Percentiles rank a stretch among this genome's conserved stretches.
phyloP scores from a whole-genome alignment of 2,888 invertebrate genomes.

The Dermolepida albohirtum region DNA sequence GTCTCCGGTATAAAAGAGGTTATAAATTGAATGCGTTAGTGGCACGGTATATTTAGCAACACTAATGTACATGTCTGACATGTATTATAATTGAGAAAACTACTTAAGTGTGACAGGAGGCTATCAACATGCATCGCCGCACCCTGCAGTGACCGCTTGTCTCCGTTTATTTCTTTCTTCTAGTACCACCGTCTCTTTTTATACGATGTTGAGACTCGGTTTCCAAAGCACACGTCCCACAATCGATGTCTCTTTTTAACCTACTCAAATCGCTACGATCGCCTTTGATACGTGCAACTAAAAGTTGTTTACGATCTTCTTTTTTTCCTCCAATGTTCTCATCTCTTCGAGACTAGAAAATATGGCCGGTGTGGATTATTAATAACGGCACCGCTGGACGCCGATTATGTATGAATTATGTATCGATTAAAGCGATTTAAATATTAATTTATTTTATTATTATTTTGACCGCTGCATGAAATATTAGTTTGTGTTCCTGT shows the following conservation, averaged over 20 bases:
- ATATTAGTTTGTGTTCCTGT: slow-evolving; percentile 14
- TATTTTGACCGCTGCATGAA: slow-evolving; percentile 40
- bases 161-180: slow-evolving; percentile 34
- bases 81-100: slow-evolving; percentile 63
- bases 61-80: slow-evolving; percentile 63
- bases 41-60: slow-evolving; percentile 61
- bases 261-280: no score
- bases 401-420: slow-evolving; percentile 57
- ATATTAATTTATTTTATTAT: slow-evolving; percentile 49
- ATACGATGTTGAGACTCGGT: background rate
- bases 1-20: slow-evolving; percentile 52
- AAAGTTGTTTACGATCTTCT: no score
- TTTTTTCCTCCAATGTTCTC: slow-evolving; percentile 1
- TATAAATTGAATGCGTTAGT: slow-evolving; percentile 62
- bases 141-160: slow-evolving; percentile 54
- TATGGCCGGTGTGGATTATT: slow-evolving; percentile 57
- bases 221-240: slow-evolving; percentile 5
- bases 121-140: slow-evolving; percentile 61
- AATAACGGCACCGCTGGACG: slow-evolving; percentile 57
- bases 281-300: no score
- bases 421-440: slow-evolving; percentile 51
- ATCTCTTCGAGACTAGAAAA: slow-evolving; percentile 52
- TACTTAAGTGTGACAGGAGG: slow-evolving; percentile 62
- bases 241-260: background rate
- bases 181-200: slow-evolving; percentile 1